A percentile compares a stretch with the other conserved stretches of the same genome.
Evolutionary conservation across 1,140 invertebrate species (phyloP).

Genomic region (Danaus melanippus): DNA sequence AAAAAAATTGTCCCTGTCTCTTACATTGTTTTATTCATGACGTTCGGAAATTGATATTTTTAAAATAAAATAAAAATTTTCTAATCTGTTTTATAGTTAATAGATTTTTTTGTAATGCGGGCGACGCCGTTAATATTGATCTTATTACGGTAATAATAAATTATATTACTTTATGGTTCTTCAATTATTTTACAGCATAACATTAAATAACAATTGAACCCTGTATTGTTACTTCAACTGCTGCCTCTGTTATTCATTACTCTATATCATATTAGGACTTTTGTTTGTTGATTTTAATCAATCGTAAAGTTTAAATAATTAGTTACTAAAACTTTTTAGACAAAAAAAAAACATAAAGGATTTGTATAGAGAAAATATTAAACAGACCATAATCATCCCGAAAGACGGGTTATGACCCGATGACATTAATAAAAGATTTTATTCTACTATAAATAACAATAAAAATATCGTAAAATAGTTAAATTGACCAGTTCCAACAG

Average conservation of each 20-base stretch:
- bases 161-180: slow-evolving; percentile 39
- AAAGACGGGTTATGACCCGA: slow-evolving; percentile 26
- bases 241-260: no score
- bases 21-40: slow-evolving; percentile 1
- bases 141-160: slow-evolving; percentile 27
- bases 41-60: slow-evolving; percentile 7
- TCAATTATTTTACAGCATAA: slow-evolving; percentile 42
- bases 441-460: slow-evolving; percentile 63
- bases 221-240: slow-evolving; percentile 4
- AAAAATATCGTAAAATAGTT: slow-evolving; percentile 64
- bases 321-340: no score
- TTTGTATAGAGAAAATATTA: slow-evolving; percentile 6
- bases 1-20: background rate
- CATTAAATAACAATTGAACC: slow-evolving; percentile 25
- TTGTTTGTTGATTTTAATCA: no score
- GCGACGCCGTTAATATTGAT: slow-evolving; percentile 40
- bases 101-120: slow-evolving; percentile 36
- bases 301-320: no score
- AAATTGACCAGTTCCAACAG: slow-evolving; percentile 48
- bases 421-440: slow-evolving; percentile 57
- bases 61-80: slow-evolving; percentile 10
- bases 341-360: no score
- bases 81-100: slow-evolving; percentile 5
- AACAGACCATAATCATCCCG: slow-evolving; percentile 16
- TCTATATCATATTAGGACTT: no score